Percentiles rank a stretch among this genome's conserved stretches.
Evolutionary conservation across 2,888 invertebrate species (phyloP).

Genomic region (Cerceris ruficornis): DNA sequence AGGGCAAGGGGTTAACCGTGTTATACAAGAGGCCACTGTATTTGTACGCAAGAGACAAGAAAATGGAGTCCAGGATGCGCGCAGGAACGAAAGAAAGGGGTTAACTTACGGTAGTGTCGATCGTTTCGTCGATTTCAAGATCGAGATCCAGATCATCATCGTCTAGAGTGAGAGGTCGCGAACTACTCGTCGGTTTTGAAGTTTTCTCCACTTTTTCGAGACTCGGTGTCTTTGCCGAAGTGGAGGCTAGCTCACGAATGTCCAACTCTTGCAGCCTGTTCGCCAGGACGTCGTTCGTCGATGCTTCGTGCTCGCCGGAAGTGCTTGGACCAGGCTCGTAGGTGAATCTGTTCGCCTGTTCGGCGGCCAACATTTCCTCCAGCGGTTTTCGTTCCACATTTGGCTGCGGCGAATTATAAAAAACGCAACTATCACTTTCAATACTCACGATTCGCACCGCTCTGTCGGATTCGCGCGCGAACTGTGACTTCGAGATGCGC

Average conservation of each 20-base stretch:
- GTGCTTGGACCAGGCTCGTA: conserved; percentile 34
- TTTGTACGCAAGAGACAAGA: too few species aligned
- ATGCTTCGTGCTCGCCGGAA: conserved; percentile 21
- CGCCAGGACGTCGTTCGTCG: conserved; percentile 59
- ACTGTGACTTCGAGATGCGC: not conserved
- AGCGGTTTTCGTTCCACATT: conserved; percentile 88
- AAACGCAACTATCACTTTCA: not conserved
- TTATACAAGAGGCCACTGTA: too few species aligned
- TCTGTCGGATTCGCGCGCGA: too few species aligned
- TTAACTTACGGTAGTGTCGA: conserved; percentile 87
- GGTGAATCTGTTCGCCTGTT: conserved; percentile 83
- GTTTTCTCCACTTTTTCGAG: conserved; percentile 61
- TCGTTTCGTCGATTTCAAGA: conserved; percentile 91
- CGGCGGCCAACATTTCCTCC: conserved; percentile 87
- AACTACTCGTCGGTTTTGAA: conserved; percentile 57
- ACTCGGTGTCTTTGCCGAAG: conserved; percentile 8
- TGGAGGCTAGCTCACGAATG: conserved; percentile 47
- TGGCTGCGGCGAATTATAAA: conserved; percentile 77
- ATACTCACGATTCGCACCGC: not conserved
- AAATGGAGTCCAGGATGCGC: too few species aligned
- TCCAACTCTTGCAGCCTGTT: conserved; percentile 71
- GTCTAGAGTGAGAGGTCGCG: conserved; percentile 80
- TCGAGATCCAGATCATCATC: conserved; percentile 91
- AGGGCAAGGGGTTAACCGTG: too few species aligned
- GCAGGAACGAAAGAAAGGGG: not conserved